Evolutionary conservation across 2,888 invertebrate species (phyloP), one percentile per base, ranked within the genome.

Genomic region (Rutpela maculata): DNA sequence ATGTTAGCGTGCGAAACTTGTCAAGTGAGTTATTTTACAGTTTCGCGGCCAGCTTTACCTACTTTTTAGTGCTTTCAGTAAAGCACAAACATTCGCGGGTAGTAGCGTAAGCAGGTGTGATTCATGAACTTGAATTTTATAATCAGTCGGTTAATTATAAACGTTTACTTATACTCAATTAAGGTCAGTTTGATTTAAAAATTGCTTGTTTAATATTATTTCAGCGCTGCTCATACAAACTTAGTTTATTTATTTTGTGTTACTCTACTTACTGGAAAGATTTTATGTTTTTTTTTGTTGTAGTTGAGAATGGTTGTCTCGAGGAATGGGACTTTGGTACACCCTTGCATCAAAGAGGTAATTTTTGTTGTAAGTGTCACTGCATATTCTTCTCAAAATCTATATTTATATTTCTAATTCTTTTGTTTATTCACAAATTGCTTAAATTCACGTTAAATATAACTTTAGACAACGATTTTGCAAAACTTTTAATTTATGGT

Each of bases 301-400:
- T 50, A 72, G 72, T 72, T 15, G n/a, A 35, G 18, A 17, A 86
- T 87, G 86, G 85, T 86, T 56, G 80, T 86, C 15, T 80, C 85
- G 1, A 85, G 82, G 70, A 82, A 81, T 63, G 82, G 82, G 12
- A 65, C 80, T 9, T 70, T 81, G 12, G 79, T 83, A n/a, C 84
- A 85, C 77, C 85, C 85, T 18, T 84, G 85, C 75, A 86, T 86
- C 62, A 85, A 85, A 84, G 86, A 87, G 83, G 86, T 87, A 81
- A 85, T 84, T 80, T 85, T 84, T 78, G 82, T 85, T 80, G 85
- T 86, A 85, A 85, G 86, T 86, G 78, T 84, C 78, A 71, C 62
- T 75, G 69, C 17, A 26, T 26, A 50, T 57, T 69, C 60, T 68
- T 11, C 15, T 10, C n/a, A n/a, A n/a, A 26, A 60, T 60, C 22